Base-by-base conservation (phyloP, 2,113 vertebrate species). In the Amphiprion percula region DNA sequence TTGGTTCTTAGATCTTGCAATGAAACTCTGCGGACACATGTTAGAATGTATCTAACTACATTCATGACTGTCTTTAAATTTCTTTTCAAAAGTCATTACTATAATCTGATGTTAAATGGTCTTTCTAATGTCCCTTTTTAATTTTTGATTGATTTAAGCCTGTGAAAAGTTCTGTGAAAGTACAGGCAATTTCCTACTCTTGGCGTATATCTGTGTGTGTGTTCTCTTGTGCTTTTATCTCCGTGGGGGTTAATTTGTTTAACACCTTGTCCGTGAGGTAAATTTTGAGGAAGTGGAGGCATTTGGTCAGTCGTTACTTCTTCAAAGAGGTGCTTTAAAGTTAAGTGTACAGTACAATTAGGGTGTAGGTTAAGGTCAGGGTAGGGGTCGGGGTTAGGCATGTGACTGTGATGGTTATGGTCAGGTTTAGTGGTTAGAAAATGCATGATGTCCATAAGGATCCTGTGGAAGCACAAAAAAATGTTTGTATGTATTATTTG, bases 321-420 rank as follows among this genome's bases (percentile, higher is more conserved):
- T 74, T 61, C 56, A 54, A 49, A 30, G 33, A 19, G 63, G 41
- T 44, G 46, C n/a, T 58, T 70, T 52, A 23, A 10, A 14, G 26
- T 74, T 71, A 44, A 56, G 28, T 33, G 49, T 24, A 60, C 46
- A 61, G 59, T 23, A 60, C 56, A 56, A 64, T 58, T 71, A 54
- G 66, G 67, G 44, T 19, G 3, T 14, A 59, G 74, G 65, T 61
- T 46, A 7, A 52, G 60, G 68, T 79, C 24, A 49, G 50, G 59
- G 53, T 68, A 66, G 55, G 50, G 54, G 53, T 72, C 58, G 49
- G n/a, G 72, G 64, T 74, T 33, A 44, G 30, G 5, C 60, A 61
- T 85, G 77, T 50, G 70, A 55, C 26, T 63, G 66, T 47, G 58
- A 58, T 73, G 68, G 83, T 65, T 72, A 56, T 26, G 24, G 61